Evolutionary conservation across 64 coral and sea anemone species (phyloP).

Genomic region (Montipora cactus): DNA sequence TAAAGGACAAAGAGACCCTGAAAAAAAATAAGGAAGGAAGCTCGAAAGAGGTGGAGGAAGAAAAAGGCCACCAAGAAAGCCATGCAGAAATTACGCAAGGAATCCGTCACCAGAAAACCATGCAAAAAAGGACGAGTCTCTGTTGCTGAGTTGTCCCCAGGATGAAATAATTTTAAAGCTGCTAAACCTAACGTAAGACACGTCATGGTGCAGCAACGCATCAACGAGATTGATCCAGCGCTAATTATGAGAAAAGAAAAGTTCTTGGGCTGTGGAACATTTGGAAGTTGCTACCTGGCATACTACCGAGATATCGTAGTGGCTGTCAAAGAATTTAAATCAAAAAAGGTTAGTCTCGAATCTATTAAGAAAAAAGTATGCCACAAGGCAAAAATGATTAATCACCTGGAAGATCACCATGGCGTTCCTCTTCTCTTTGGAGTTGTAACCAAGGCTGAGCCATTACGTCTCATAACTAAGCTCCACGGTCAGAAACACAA

Average conservation of each 20-base stretch:
- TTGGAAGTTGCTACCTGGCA: conserved; percentile 43
- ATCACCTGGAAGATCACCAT: too few species aligned
- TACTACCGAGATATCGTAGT: conserved; percentile 12
- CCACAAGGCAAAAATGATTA: background rate
- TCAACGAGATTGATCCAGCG: conserved; percentile 15
- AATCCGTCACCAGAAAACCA: background rate
- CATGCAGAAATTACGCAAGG: background rate
- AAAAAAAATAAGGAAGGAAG: conserved; percentile 50
- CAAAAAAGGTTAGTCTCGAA: background rate
- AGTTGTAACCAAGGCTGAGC: too few species aligned
- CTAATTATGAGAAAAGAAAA: conserved; percentile 15
- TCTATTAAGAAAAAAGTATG: background rate
- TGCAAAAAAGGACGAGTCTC: background rate
- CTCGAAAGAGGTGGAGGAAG: conserved; percentile 43
- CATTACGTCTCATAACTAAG: too few species aligned
- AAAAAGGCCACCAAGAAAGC: conserved; percentile 9
- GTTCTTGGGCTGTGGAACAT: conserved; percentile 44
- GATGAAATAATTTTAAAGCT: background rate
- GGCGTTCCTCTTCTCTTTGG: too few species aligned
- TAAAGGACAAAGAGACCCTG: conserved; percentile 55
- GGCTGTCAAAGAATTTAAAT: conserved; percentile 8
- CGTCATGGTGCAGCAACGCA: background rate
- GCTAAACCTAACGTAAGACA: background rate
- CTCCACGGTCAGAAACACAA: too few species aligned
- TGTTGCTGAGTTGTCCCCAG: too few species aligned